A percentile compares a stretch with the other conserved stretches of the same genome.
Evolutionary conservation across 2,113 vertebrate species (phyloP).

Genomic region (Danionella cerebrum): DNA sequence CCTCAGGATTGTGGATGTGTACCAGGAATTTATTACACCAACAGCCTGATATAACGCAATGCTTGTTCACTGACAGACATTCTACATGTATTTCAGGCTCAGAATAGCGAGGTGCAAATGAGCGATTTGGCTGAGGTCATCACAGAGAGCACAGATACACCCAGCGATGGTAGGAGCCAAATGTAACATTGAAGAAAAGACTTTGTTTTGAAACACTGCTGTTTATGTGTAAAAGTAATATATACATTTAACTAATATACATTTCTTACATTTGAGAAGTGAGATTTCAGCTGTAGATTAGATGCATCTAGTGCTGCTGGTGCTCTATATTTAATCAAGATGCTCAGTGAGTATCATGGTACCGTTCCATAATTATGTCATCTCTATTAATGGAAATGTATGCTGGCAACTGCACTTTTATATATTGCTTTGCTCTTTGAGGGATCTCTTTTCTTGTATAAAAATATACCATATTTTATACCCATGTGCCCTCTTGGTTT

Average conservation of each 20-base stretch:
- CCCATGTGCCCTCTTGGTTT: too few relatives aligned
- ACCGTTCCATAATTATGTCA: conserved; percentile 21
- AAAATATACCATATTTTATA: too few relatives aligned
- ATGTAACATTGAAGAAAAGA: background rate
- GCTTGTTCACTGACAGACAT: background rate
- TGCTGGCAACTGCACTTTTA: background rate
- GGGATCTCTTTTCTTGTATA: background rate
- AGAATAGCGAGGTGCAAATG: conserved; percentile 43
- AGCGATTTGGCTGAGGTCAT: conserved; percentile 33
- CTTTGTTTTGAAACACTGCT: background rate
- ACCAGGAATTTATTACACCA: background rate
- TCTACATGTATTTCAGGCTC: conserved; percentile 21
- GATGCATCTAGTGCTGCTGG: background rate
- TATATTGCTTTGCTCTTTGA: background rate
- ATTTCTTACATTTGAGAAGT: background rate
- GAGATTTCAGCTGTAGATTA: background rate
- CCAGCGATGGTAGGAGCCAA: conserved; percentile 18
- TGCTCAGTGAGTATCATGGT: background rate
- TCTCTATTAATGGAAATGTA: conserved; percentile 28
- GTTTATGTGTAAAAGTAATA: too few relatives aligned
- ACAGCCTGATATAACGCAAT: background rate
- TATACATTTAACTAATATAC: too few relatives aligned
- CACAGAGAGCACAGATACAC: conserved; percentile 16
- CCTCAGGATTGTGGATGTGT: too few relatives aligned
- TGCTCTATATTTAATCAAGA: conserved; percentile 19